Evolutionary conservation across 2,797 vertebrate genomes (phyloP), one percentile per base, ranked within the genome.

Genomic region (Uromys caudimaculatus): DNA sequence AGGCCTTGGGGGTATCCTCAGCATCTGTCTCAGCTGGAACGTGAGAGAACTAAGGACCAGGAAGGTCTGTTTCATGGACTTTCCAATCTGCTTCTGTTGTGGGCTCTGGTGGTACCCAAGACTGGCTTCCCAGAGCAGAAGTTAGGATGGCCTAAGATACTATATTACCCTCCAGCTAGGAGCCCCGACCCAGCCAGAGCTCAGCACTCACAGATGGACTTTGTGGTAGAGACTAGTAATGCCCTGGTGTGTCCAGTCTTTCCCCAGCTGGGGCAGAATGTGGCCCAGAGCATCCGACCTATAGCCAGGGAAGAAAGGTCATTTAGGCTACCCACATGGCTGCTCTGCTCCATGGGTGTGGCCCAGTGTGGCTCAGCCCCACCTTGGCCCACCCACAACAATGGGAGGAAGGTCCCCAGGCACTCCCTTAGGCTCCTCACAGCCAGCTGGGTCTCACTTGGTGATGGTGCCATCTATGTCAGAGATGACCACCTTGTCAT

Each of bases 381-480:
- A 58, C 1, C 16, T 38, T 3, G 29, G 79, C 54, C 69, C 11
- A 3, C 47, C 88, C n/a, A 44, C 29, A 38, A 75, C 41, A 60
- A 83, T 73, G 41, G 32, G 71, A 64, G 24, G 52, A 1, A 0
- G 54, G 71, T 32, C n/a, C 88, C 87, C 60, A n/a, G 58, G 35
- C 52, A 73, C 44, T 24, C 47, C 23, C n/a, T 14, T 0, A 17
- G 47, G 4, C n/a, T 64, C 38, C 95, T 47, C 32, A 64, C 12
- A 24, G 44, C 50, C 29, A 71, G 71, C 79, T 35, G 47, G 60
- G 89, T 58, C 98, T 99, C 98, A 99, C 99, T 99, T 99, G 29
- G 99, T 99, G 98, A 99, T 99, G 96, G 99, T 99, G 79, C 99
- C 99, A 0, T 99, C 99, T 0, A 99, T 99, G 98, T 99, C 99